Evolutionary conservation across 2,797 vertebrate species (phyloP), one percentile per base, ranked within the genome.

Genomic region (Mareca penelope): DNA sequence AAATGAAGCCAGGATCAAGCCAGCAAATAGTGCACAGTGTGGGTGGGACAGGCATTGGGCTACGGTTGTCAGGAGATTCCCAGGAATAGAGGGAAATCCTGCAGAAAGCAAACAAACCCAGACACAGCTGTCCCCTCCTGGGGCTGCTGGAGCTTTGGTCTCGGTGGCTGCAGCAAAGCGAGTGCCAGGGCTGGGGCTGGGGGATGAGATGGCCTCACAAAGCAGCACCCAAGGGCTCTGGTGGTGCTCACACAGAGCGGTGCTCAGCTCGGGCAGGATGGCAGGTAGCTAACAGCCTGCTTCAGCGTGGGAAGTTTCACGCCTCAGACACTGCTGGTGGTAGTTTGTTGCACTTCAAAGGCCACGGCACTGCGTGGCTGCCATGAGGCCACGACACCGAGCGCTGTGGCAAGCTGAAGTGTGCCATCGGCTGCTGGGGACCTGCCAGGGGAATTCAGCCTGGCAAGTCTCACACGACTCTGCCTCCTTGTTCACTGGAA

Each of bases 401-500:
- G 35, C 0, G 3, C 86, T n/a, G n/a, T 17, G 56, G 55, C 65
- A 59, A 88, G 60, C 50, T 0, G 76, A 73, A 79, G 19, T 68
- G 39, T 1, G 22, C 37, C 76, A 63, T 70, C 55, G 52, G 23
- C 86, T 57, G 11, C 46, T 80, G 86, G 91, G 57, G 55, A 70
- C 37, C 85, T 76, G 33, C 71, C 83, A 80, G 88, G 76, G 92
- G 81, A 89, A 86, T n/a, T 85, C 56, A 77, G 10, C 21, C 35
- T 46, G 19, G 1, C 2, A 12, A 67, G 71, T 35, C 17, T 44
- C 4, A 16, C 64, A 15, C 0, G 0, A 23, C 9, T 28, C 57
- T 44, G 69, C 71, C 61, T 69, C 12, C 4, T 46, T 57, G 68
- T 67, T 24, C 73, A 23, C 17, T 4, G 31, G 28, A 29, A 64